Evolutionary conservation across 2,797 vertebrate genomes (phyloP).

Genomic region (Nasua narica): DNA sequence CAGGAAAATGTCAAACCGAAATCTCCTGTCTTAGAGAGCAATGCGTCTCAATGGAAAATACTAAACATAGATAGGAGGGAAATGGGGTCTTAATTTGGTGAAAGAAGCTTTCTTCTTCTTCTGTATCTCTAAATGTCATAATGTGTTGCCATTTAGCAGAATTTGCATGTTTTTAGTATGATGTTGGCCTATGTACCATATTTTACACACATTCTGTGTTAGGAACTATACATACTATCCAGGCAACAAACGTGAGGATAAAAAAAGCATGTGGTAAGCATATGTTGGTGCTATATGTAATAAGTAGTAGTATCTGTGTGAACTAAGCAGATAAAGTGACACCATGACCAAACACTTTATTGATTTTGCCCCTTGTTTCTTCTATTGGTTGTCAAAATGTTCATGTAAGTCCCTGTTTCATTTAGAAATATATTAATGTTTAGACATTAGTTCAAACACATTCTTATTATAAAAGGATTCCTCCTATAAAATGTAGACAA

Average conservation of each 20-base stretch:
- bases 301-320: neutral
- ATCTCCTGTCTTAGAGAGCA: neutral
- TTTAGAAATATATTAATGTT: neutral
- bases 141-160: neutral
- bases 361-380: neutral
- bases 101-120: neutral
- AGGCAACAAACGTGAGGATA: neutral
- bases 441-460: neutral
- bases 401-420: neutral
- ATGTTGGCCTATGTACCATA: neutral
- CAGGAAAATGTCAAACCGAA: neutral
- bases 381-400: neutral
- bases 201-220: conserved; percentile 5
- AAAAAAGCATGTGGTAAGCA: conserved; percentile 29
- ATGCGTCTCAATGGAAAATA: neutral
- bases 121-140: neutral
- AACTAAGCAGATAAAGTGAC: neutral
- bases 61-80: neutral
- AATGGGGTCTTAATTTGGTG: neutral
- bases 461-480: neutral
- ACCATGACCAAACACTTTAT: neutral
- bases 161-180: neutral
- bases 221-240: neutral
- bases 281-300: neutral
- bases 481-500: conserved; percentile 4